Base-by-base conservation (phyloP, 2,888 invertebrate genomes). In the Neoascia interrupta region DNA sequence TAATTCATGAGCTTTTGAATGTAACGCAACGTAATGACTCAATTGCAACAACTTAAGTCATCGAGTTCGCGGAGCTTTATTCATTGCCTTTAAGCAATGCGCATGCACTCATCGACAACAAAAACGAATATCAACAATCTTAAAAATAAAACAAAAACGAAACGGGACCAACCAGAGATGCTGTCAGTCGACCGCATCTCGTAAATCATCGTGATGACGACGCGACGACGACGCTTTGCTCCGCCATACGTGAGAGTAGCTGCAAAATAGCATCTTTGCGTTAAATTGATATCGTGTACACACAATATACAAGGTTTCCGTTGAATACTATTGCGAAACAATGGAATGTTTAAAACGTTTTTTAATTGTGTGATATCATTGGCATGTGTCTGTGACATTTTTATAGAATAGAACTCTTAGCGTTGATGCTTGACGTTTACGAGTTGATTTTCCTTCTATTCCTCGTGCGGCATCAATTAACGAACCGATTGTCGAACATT, bases 91-190 rank as follows among this genome's bases (percentile, higher is more conserved):
- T 37, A n/a, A 21, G 3, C 18, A 45, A 37, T 45, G 70, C 70
- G 56, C 56, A 63, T 72, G 56, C 49, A 72, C 43, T 23, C 41
- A 34, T 41, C 41, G 56, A 21, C 66, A 15, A 36, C 26, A 26
- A 26, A 54, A 26, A 54, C 10, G 10, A 45, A 43, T 31, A 26
- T 15, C 19, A 36, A 43, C 36, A 49, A 45, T 73, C 64, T 73
- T 26, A 64, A n/a, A 64, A 73, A 72, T 64, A 73, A 56, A 49
- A 56, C 23, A 63, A 63, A 43, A 49, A 37, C 16, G 34, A 63
- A 41, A 64, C 6, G 31, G 16, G 15, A 51, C 16, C 49, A 26
- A 19, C 26, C 18, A 54, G 54, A 63, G 28, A 15, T 51, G 26
- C 23, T n/a, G 19, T 26, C 15, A 34, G 41, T 11, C 41, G 21